phyloP scores from a whole-genome alignment of 2,888 invertebrate species.

The Tetropium fuscum region DNA sequence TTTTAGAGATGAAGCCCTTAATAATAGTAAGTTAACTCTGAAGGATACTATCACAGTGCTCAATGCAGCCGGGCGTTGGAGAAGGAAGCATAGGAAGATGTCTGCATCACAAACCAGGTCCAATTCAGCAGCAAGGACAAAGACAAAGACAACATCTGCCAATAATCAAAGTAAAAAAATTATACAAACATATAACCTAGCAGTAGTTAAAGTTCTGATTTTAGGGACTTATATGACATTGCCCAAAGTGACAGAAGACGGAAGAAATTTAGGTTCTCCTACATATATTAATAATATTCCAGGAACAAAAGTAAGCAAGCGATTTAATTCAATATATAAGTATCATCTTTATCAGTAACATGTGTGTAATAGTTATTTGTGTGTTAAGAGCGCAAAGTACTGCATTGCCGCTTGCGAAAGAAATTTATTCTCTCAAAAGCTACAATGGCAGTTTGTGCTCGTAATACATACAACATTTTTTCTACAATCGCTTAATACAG shows the following conservation, averaged over 20 bases:
- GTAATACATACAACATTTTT: too few species aligned
- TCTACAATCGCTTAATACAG: too few species aligned
- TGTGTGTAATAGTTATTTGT: too few species aligned
- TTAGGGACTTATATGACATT: conserved; percentile 50
- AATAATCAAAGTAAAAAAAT: conserved; percentile 46
- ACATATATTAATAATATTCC: conserved; percentile 40
- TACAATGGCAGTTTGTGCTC: too few species aligned
- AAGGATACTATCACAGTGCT: conserved; percentile 55
- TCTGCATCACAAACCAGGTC: conserved; percentile 52
- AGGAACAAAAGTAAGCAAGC: conserved; percentile 50
- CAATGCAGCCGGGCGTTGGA: conserved; percentile 62
- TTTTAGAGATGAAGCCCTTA: conserved; percentile 39
- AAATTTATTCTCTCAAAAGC: too few species aligned
- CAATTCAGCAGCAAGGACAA: conserved; percentile 45
- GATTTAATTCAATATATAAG: too few species aligned
- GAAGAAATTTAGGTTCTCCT: conserved; percentile 30
- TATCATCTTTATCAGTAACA: too few species aligned
- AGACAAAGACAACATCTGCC: conserved; percentile 46
- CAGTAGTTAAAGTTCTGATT: conserved; percentile 22
- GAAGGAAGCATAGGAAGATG: conserved; percentile 58
- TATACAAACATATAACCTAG: conserved; percentile 1
- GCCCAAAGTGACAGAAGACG: conserved; percentile 53
- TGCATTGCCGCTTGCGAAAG: too few species aligned
- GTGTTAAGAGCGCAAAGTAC: neutral
- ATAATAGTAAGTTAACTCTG: conserved; percentile 38